Evolutionary conservation across 2,888 invertebrate species (phyloP), one percentile per base, ranked within the genome.

Genomic region (Drosophila mettleri): DNA sequence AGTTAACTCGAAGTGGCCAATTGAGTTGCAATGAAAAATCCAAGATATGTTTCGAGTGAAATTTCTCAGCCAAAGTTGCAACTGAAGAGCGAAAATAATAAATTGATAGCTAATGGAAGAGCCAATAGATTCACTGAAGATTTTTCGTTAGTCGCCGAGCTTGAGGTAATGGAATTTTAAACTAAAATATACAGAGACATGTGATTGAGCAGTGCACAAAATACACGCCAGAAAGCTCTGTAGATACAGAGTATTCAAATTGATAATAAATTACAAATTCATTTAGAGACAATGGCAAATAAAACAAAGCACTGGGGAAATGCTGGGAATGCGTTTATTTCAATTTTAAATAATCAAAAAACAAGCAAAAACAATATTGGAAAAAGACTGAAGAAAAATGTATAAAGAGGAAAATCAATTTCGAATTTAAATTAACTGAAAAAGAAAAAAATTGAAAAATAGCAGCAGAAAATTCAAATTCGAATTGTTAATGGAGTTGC

Each of bases 401-500:
- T 10, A 27, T 12, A 12, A 45, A 45, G 45, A 27, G 41, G 57
- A 77, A 74, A 74, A 74, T 73, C 74, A 74, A 74, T 73, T 74
- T 78, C 53, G 63, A 68, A 68, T 73, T 73, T 63, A 78, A 78
- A 75, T 24, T 73, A 76, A 60, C 55, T 52, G 38, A 55, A 39
- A 9, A 20, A 1, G 48, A 27, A 33, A 48, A 33, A 38, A n/a
- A 8, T 14, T 6, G 16, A 27, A 52, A 18, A 52, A 41, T 27
- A 59, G 45, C 33, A 49, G 14, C 29, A 34, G 22, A 33, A 59
- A 76, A 71, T 71, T 61, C 58, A 78, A 78, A 74, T 68, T 49
- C 34, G 34, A 49, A 49, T 49, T 49, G 33, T 73, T 59, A 73
- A 68, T 74, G 74, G 59, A 77, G 67, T 67, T 61, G 52, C 53